These are phyloP conservation scores for Andinoacara biseriatus DNA, from an alignment of 2,113 vertebrate species.

Conservation along the genomic window DNA sequence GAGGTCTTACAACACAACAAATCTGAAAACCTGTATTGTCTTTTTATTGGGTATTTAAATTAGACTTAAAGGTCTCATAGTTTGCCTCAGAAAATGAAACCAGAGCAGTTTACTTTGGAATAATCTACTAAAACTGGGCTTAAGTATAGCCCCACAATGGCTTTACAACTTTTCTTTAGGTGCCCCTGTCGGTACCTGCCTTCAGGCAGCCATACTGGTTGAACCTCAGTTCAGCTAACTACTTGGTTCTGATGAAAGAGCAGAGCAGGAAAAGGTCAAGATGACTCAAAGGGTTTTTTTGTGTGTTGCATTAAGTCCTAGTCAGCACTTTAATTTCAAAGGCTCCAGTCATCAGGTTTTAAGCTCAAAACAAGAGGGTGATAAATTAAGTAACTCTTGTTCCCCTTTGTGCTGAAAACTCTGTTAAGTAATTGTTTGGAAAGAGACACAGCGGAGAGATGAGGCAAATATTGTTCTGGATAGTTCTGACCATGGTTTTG, in stretches of 20 bases:
- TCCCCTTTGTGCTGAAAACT: constrained; percentile 12
- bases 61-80: not conserved
- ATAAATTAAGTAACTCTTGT: not conserved
- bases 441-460: not conserved
- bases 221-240: not conserved
- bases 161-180: not conserved
- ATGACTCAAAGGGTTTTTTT: constrained; percentile 8
- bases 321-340: constrained; percentile 30
- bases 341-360: not conserved
- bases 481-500: not conserved
- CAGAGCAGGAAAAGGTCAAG: constrained; percentile 35
- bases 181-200: not conserved
- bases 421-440: constrained; percentile 10
- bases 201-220: not conserved
- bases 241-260: constrained; percentile 15
- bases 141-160: not conserved
- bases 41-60: not conserved
- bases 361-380: not conserved
- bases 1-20: not conserved
- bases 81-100: not conserved
- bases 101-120: not conserved
- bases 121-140: not conserved
- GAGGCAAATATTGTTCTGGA: not conserved
- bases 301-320: constrained; percentile 12
- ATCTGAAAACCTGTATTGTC: not conserved